Evolutionary conservation across 2,113 vertebrate genomes (phyloP), one percentile per base, ranked within the genome.

Genomic region (Clinocottus analis): DNA sequence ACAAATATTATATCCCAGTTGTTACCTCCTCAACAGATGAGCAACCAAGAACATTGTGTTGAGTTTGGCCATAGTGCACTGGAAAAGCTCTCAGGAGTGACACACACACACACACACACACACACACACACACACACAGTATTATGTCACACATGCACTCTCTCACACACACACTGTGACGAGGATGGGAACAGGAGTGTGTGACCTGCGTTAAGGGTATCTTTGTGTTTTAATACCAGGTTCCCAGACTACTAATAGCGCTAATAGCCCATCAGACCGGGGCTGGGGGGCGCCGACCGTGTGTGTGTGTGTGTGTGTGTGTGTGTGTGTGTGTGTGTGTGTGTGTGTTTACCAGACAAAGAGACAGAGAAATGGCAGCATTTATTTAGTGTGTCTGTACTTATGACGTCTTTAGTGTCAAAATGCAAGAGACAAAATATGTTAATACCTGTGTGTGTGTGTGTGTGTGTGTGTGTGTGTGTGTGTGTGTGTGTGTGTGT

Each of bases 171-270:
- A 53, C 45, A 67, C 11, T 64, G 13, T 21, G 23, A 39, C 25
- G 11, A 23, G 60, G 67, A 61, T 69, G 82, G 71, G 58, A 79
- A 74, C 55, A 39, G 58, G 39, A 45, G 73, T 74, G 61, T 82
- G 58, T 72, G 80, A 63, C 67, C 53, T 79, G 58, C 71, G 75
- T 67, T 75, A 69, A 70, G 53, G n/a, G 27, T 21, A 33, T 74
- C 53, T 70, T 37, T 61, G 79, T 7, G 17, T 67, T 66, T 58
- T 92, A 92, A 89, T 91, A 53, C 17, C 59, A 90, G 93, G 90
- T 95, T 94, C 89, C 87, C 89, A 88, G 82, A 70, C 82, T 67
- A 53, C 67, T 92, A 91, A 93, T 88, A 59, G 83, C n/a, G 13
- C 83, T 89, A 82, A 87, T 88, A 61, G 67, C 65, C 47, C 77